Evolutionary conservation across 2,113 vertebrate species (phyloP).

Genomic region (Chiloscyllium plagiosum): DNA sequence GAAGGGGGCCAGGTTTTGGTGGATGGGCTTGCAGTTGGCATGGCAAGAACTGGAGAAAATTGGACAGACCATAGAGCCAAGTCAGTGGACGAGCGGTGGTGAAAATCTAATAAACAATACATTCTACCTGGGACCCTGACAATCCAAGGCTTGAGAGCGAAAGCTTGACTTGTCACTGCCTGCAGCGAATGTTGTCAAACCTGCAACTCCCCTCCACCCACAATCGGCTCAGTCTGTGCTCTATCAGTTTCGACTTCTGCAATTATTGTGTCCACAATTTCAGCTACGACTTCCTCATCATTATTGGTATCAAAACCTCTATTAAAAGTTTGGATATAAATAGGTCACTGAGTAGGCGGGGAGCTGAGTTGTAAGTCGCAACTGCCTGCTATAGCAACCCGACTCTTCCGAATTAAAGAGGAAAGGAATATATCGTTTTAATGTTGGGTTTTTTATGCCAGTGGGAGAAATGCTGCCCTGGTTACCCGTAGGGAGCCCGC

Average conservation of each 20-base stretch:
- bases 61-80: too few species aligned
- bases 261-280: constrained; percentile 23
- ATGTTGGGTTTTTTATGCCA: not conserved
- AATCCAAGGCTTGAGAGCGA: not conserved
- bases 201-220: not conserved
- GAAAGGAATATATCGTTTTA: not conserved
- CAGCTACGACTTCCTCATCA: not conserved
- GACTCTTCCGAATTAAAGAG: not conserved
- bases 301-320: constrained; percentile 22
- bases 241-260: constrained; percentile 22
- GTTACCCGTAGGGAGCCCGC: not conserved
- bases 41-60: too few species aligned
- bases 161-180: not conserved
- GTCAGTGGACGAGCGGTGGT: too few species aligned
- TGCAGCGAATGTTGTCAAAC: not conserved
- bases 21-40: too few species aligned
- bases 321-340: constrained; percentile 34
- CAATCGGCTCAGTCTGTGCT: not conserved
- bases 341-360: constrained; percentile 29
- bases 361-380: not conserved
- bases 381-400: not conserved
- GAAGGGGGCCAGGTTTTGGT: too few species aligned
- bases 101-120: not conserved
- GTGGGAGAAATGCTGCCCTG: not conserved
- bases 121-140: not conserved